Percentiles rank a stretch among this genome's conserved stretches.
Conservation (phyloP, 2,113 vertebrate species). For the Octodon degus region DNA sequence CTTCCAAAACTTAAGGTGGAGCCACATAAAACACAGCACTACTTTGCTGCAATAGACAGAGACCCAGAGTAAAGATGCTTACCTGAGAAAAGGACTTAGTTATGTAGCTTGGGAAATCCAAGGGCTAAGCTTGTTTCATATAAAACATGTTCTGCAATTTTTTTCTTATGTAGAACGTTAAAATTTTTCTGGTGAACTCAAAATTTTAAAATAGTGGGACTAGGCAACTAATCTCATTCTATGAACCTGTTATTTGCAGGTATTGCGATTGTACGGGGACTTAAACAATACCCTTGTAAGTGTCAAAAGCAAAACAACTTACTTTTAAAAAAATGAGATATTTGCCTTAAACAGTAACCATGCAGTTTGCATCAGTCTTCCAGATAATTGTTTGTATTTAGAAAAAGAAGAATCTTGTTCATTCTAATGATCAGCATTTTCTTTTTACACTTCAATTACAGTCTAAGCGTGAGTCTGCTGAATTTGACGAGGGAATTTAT, state of each 20-base stretch:
- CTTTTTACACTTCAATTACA: not conserved
- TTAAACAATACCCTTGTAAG: not conserved
- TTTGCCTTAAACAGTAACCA: not conserved
- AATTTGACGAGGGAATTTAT: conserved; percentile 9
- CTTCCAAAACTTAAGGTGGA: not conserved
- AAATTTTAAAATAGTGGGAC: not conserved
- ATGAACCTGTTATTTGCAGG: not conserved
- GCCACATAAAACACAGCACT: not conserved
- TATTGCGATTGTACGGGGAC: not conserved
- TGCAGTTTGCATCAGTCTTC: not conserved
- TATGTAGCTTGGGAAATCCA: not conserved
- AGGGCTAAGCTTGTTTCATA: not conserved
- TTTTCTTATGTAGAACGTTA: not conserved
- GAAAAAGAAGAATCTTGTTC: not conserved
- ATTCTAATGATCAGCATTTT: conserved; percentile 4
- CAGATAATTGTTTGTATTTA: conserved; percentile 21
- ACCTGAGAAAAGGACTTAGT: not conserved
- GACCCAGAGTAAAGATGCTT: not conserved
- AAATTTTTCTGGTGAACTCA: not conserved
- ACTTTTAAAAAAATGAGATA: conserved; percentile 36
- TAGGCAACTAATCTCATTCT: not conserved
- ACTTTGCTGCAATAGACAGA: not conserved
- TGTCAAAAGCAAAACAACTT: conserved; percentile 6
- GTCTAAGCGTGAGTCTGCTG: not conserved
- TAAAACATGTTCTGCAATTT: conserved; percentile 15